Base-by-base conservation (phyloP, 2,797 vertebrate species). In the Bryconaethiops microstoma region DNA sequence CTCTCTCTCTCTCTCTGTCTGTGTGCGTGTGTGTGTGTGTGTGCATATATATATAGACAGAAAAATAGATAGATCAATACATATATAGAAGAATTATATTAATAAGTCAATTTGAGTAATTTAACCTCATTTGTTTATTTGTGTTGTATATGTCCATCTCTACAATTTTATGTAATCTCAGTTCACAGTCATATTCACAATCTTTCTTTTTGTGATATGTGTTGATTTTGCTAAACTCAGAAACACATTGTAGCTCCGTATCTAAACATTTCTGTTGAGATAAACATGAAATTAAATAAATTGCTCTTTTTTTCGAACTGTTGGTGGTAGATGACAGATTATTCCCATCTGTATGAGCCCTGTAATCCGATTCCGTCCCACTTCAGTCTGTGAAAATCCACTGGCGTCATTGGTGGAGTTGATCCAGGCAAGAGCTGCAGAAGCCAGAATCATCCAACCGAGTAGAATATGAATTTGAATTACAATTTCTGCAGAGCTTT, bases 331-430 rank as follows among this genome's bases (percentile, higher is more conserved):
- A 92, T 92, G 88, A 92, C 90, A 92, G 88, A 93, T 94, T 92
- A 92, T 89, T 90, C 91, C 92, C 92, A 92, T 92, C 91, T 92
- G 92, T 90, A 88, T 91, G 89, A 92, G 90, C 79, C 88, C 70
- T 91, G 91, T 93, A 93, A 94, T 94, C 92, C 90, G 91, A 93
- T 93, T 93, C 92, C 83, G 81, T 85, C 90, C 89, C 88, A 91
- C 82, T 93, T 93, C 90, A 88, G 90, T 94, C 91, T 92, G 90
- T 91, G 90, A 91, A 92, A 91, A 92, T 92, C 87, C 90, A 86
- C 81, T 92, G 93, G 89, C 92, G 90, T 94, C 93, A 94, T 90
- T 87, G 90, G 87, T 77, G 86, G 87, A 91, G 88, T 89, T 74
- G 65, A 35, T 45, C 40, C 88, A 94, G 91, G 71, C 92, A 4